Evolutionary conservation across 2,888 invertebrate genomes (phyloP).

Genomic region (Melanotus villosus): DNA sequence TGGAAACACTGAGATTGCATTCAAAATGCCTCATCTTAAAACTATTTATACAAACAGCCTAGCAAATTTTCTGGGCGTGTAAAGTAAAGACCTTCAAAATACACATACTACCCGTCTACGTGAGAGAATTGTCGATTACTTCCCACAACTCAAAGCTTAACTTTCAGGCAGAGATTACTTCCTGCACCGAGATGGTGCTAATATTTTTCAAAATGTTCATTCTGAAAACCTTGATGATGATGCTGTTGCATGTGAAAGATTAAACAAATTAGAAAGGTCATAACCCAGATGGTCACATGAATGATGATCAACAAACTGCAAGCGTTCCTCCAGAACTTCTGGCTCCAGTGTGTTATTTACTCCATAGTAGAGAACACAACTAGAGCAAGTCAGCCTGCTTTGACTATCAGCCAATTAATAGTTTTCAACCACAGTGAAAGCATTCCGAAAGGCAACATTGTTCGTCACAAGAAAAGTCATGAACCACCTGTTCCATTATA

Average conservation of each 20-base stretch:
- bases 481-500: constrained; percentile 14
- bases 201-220: too few relatives aligned
- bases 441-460: constrained; percentile 13
- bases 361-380: constrained; percentile 12
- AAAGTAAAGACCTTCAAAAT: constrained; percentile 14
- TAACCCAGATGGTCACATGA: constrained; percentile 5
- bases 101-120: constrained; percentile 16
- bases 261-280: constrained; percentile 11
- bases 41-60: constrained; percentile 5
- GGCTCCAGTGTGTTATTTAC: constrained; percentile 17
- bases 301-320: constrained; percentile 17
- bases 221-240: too few relatives aligned
- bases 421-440: constrained; percentile 13
- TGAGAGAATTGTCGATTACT: too few relatives aligned
- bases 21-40: constrained; percentile 18
- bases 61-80: neutral
- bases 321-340: constrained; percentile 17
- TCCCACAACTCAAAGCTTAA: too few relatives aligned
- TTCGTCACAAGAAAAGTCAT: constrained; percentile 10
- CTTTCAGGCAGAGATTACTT: too few relatives aligned
- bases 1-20: constrained; percentile 21
- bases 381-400: constrained; percentile 11
- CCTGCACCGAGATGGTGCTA: too few relatives aligned
- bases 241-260: constrained; percentile 5
- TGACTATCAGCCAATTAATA: constrained; percentile 15